Percentiles rank a stretch among this genome's conserved stretches.
phyloP scores from a whole-genome alignment of 2,888 invertebrate genomes.

The Anarsia innoxiella region DNA sequence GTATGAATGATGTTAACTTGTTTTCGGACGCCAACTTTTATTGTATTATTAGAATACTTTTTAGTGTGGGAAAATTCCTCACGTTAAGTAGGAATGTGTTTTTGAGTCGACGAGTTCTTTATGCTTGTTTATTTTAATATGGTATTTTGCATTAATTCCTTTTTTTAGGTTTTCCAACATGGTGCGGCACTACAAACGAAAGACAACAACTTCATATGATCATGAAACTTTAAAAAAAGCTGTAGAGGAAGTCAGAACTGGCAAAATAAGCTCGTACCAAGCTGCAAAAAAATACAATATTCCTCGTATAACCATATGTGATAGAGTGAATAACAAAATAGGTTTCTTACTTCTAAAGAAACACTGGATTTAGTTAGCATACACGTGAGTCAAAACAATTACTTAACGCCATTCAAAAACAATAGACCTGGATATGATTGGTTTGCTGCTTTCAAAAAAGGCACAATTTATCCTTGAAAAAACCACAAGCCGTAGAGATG shows the following conservation, averaged over 20 bases:
- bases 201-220: conserved; percentile 7
- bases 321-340: conserved; percentile 16
- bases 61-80: too few species aligned
- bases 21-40: too few species aligned
- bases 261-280: conserved; percentile 17
- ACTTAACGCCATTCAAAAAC: conserved; percentile 14
- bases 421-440: conserved; percentile 18
- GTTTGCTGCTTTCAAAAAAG: conserved; percentile 14
- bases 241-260: conserved; percentile 14
- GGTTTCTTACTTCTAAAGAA: conserved; percentile 18
- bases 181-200: conserved; percentile 8
- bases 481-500: conserved; percentile 18
- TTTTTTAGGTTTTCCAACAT: too few species aligned
- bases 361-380: not conserved
- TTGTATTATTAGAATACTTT: too few species aligned
- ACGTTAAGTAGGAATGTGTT: too few species aligned
- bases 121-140: too few species aligned
- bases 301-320: conserved; percentile 16
- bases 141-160: too few species aligned
- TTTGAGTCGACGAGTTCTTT: too few species aligned
- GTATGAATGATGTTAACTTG: too few species aligned
- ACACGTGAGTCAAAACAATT: conserved; percentile 5
- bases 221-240: conserved; percentile 15
- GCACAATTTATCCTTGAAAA: conserved; percentile 19
- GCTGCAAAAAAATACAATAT: conserved; percentile 17